Conservation (phyloP, 2,113 vertebrate species). For the Paramormyrops kingsleyae region DNA sequence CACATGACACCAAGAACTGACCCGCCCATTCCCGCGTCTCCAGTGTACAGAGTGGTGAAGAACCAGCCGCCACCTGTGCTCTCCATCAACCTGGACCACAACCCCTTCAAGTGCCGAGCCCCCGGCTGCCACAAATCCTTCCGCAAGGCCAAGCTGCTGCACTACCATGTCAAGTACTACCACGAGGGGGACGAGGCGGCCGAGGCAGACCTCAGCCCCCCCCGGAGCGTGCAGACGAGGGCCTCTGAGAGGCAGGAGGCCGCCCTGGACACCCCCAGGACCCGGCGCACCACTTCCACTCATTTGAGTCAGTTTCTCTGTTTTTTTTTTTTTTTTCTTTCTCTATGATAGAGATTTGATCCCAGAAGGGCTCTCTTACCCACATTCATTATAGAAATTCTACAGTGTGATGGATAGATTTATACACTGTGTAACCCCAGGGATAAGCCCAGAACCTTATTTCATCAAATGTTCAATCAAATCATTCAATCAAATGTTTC, state of each 20-base stretch:
- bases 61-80: constrained; percentile 71
- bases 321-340: background rate
- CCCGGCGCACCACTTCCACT: constrained; percentile 67
- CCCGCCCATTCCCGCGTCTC: background rate
- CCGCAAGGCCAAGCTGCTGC: constrained; percentile 87
- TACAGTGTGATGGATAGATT: background rate
- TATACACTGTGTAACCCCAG: background rate
- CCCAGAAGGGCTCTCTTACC: background rate
- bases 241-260: constrained; percentile 59
- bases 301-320: constrained; percentile 64
- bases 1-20: background rate
- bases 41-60: constrained; percentile 86
- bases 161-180: constrained; percentile 98
- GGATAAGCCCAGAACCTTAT: background rate
- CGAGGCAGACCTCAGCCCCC: constrained; percentile 63
- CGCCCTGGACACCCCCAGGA: constrained; percentile 63
- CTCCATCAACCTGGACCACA: constrained; percentile 83
- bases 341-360: background rate
- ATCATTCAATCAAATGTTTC: background rate
- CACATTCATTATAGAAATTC: background rate
- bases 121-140: constrained; percentile 86
- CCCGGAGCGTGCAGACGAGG: constrained; percentile 71
- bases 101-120: constrained; percentile 86
- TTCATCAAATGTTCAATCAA: background rate
- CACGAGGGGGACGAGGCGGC: constrained; percentile 73